A percentile compares a stretch with the other conserved stretches of the same genome.
These are phyloP conservation scores for Apeira syringaria DNA, from an alignment of 2,888 invertebrate species.

Conservation along the genomic window DNA sequence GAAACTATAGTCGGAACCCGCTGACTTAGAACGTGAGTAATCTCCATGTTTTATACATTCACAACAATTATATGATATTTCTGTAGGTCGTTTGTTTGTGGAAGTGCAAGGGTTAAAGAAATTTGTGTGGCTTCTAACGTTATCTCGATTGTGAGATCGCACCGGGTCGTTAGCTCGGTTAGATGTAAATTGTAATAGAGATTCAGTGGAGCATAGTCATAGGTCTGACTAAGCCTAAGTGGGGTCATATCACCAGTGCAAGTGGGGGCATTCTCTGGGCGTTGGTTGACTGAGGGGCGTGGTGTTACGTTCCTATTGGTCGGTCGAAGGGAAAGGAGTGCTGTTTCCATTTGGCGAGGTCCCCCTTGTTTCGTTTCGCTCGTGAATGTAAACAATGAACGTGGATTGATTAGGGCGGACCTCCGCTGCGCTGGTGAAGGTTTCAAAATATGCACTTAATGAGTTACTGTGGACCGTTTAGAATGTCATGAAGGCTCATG, in stretches of 20 bases:
- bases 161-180: conserved; percentile 1
- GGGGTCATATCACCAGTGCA: conserved; percentile 28
- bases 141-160: conserved; percentile 1
- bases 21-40: too few species aligned
- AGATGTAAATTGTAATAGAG: conserved; percentile 1
- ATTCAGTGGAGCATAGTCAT: conserved; percentile 4
- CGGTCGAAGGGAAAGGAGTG: conserved; percentile 17
- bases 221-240: conserved; percentile 5
- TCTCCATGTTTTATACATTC: too few species aligned
- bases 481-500: background rate
- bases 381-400: conserved; percentile 28
- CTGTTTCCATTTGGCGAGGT: conserved; percentile 16
- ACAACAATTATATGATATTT: too few species aligned
- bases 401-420: conserved; percentile 24
- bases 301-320: conserved; percentile 37
- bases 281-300: conserved; percentile 27
- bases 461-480: background rate
- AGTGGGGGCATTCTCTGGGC: conserved; percentile 8
- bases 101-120: too few species aligned
- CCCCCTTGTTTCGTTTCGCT: conserved; percentile 11
- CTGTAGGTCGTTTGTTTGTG: too few species aligned
- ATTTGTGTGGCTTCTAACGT: too few species aligned
- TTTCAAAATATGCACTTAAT: conserved; percentile 4
- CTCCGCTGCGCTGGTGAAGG: conserved; percentile 10
- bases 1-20: too few species aligned